Base-by-base conservation (phyloP, 2,113 vertebrate species). In the Etheostoma spectabile region DNA sequence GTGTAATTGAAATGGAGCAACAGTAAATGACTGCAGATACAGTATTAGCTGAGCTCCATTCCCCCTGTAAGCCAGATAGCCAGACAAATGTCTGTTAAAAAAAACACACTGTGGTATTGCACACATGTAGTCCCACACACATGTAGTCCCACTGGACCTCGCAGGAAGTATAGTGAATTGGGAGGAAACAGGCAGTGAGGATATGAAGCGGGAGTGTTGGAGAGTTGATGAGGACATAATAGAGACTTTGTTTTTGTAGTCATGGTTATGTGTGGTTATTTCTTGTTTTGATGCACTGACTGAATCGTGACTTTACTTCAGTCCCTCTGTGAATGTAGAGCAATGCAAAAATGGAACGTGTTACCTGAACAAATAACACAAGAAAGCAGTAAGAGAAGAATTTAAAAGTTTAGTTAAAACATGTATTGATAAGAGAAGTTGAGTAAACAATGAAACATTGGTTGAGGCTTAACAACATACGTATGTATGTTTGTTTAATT, bases 151-250 rank as follows among this genome's bases (percentile, higher is more conserved):
- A 63, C 77, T 87, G 82, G 82, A 55, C 30, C 30, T 8, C 15
- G 33, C 76, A 91, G 91, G 91, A 91, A 92, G 80, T 86, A 16
- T 64, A 24, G 56, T 89, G 87, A 88, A 89, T 88, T n/a, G 78
- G 55, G 59, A 56, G 85, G 88, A 88, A 73, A 65, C 86, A 67
- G 83, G 56, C 55, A 53, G 45, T 11, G 22, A 11, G 42, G 80
- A 81, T 77, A 57, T 69, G 82, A 84, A 60, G 24, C 82, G 13
- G 53, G 21, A 45, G 59, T 27, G 24, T 15, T 42, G n/a, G 42
- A 51, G 61, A 65, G 60, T 46, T 56, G 59, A 61, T 63, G 33
- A 8, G 14, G 15, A 30, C n/a, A 71, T 30, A 48, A 57, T 22
- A 35, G 6, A 65, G 48, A 55, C 59, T 63, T n/a, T 18, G 18